Percentiles rank a stretch among this genome's conserved stretches.
phyloP scores from a whole-genome alignment of 2,888 invertebrate species.

The Iphiclides podalirius region DNA sequence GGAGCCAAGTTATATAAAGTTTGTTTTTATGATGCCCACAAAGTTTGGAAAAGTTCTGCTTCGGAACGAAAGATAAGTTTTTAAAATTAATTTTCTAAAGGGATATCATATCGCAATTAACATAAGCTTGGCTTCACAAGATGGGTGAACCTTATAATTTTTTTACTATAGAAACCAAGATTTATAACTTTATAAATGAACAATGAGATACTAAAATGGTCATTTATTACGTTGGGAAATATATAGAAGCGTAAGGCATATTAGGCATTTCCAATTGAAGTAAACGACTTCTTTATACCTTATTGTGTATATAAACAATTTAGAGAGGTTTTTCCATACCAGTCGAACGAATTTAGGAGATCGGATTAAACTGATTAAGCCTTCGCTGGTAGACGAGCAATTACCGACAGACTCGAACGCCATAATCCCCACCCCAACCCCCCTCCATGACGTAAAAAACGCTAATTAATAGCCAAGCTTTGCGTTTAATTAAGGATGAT shows the following conservation, averaged over 20 bases:
- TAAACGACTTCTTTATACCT: too few relatives aligned
- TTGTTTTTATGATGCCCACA: constrained; percentile 7
- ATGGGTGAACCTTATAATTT: too few relatives aligned
- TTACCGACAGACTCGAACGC: constrained; percentile 45
- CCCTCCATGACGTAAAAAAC: constrained; percentile 58
- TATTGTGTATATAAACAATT: not conserved
- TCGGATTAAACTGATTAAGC: constrained; percentile 27
- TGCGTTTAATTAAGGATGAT: constrained; percentile 66
- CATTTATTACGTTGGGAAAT: too few relatives aligned
- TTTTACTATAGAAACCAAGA: too few relatives aligned
- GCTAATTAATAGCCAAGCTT: constrained; percentile 70
- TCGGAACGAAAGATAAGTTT: not conserved
- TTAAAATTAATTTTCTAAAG: not conserved
- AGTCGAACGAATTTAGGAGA: constrained; percentile 21
- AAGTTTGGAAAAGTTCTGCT: constrained; percentile 8
- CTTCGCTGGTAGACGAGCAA: constrained; percentile 41
- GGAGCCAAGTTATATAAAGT: constrained; percentile 7
- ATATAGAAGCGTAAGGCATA: too few relatives aligned
- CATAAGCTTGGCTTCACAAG: too few relatives aligned
- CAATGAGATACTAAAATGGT: too few relatives aligned
- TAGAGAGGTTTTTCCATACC: not conserved
- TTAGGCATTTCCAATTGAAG: too few relatives aligned
- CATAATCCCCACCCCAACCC: constrained; percentile 45
- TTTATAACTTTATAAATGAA: too few relatives aligned
- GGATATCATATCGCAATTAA: too few relatives aligned